Evolutionary conservation across 2,888 invertebrate genomes (phyloP).

Genomic region (Cataglyphis livida): DNA sequence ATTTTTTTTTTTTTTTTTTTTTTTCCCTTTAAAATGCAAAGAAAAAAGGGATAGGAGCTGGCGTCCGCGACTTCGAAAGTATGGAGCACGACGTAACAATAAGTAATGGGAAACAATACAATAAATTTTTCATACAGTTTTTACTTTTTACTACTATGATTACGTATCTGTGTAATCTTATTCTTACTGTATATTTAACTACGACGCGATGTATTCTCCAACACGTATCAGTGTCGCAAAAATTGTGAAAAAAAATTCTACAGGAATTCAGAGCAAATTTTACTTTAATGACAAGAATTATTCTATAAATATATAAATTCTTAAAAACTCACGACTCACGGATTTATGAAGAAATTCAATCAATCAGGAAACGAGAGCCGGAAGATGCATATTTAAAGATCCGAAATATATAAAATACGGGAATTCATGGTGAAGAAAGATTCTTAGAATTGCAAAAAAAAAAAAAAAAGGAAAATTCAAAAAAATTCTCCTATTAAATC

Average conservation of each 20-base stretch:
- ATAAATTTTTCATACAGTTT: slow-evolving; percentile 85
- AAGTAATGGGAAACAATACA: slow-evolving; percentile 83
- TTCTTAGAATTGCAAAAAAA: neutral
- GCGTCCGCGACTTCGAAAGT: slow-evolving; percentile 62
- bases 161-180: slow-evolving; percentile 80
- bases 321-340: neutral
- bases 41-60: slow-evolving; percentile 12
- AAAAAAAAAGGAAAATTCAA: neutral
- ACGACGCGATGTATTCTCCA: slow-evolving; percentile 17
- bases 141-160: slow-evolving; percentile 84
- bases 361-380: neutral
- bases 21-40: neutral
- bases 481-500: neutral
- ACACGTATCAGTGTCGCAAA: slow-evolving; percentile 26
- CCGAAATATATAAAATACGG: neutral
- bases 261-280: slow-evolving; percentile 29
- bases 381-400: neutral
- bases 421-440: neutral
- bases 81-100: slow-evolving; percentile 77
- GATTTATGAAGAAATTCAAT: neutral
- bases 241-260: neutral
- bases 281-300: neutral
- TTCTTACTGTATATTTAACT: slow-evolving; percentile 72
- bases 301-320: neutral
- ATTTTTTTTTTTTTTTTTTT: neutral